Evolutionary conservation across 2,797 vertebrate genomes (phyloP).

Genomic region (Sparidentex hasta): DNA sequence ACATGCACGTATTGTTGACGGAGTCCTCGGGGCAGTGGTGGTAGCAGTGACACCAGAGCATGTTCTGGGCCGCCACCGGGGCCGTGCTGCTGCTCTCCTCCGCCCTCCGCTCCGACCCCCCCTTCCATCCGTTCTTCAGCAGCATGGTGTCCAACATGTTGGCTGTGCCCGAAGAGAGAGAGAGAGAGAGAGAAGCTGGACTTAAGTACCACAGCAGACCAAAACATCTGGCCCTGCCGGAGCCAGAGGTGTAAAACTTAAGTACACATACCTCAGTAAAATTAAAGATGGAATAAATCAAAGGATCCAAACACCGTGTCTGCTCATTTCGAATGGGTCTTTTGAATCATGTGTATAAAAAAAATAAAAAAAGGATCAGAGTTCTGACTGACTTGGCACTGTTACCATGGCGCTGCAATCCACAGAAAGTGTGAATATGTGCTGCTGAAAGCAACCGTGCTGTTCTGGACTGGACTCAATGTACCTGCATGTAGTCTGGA

Average conservation of each 20-base stretch:
- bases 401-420: constrained; percentile 56
- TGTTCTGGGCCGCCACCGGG: constrained; percentile 83
- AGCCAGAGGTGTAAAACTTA: constrained; percentile 36
- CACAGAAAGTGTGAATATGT: constrained; percentile 57
- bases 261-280: constrained; percentile 25
- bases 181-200: background rate
- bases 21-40: constrained; percentile 95
- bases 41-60: constrained; percentile 93
- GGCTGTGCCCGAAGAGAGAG: constrained; percentile 72
- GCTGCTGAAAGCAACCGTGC: constrained; percentile 58
- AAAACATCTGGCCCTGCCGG: constrained; percentile 34
- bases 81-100: constrained; percentile 85
- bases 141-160: constrained; percentile 90
- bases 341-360: constrained; percentile 15
- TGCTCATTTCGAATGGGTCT: constrained; percentile 24
- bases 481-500: constrained; percentile 64
- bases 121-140: constrained; percentile 91
- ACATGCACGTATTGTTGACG: constrained; percentile 97
- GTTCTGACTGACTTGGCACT: constrained; percentile 11
- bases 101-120: constrained; percentile 83
- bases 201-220: constrained; percentile 7
- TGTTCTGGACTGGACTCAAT: constrained; percentile 58
- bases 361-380: constrained; percentile 9
- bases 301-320: constrained; percentile 28
- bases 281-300: constrained; percentile 53